Evolutionary conservation across 2,888 invertebrate species (phyloP), one percentile per base, ranked within the genome.

Genomic region (Ochropleura plecta): DNA sequence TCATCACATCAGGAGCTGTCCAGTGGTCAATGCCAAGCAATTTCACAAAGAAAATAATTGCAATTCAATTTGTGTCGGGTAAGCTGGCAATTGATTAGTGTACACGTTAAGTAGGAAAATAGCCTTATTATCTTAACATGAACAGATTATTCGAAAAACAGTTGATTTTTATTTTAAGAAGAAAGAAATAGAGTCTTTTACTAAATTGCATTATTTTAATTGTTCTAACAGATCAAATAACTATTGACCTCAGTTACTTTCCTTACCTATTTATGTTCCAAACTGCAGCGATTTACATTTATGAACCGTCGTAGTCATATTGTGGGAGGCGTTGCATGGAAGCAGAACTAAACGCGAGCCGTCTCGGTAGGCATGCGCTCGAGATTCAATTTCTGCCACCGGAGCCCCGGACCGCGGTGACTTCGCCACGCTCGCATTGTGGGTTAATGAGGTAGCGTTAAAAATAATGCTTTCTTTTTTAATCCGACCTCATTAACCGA

Each of bases 361-460:
- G 82, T 87, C 79, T 87, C 88, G 84, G 85, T 73, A 88, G 91
- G 94, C 95, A 95, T 96, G 95, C 94, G 87, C 89, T 88, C 86
- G 88, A 91, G 91, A 92, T 96, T 95, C 91, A 92, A 93, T 95
- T 96, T 93, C 95, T 93, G 94, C 93, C 90, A 94, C 92, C 91
- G 92, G 92, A 93, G 89, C 87, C 89, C 77, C 76, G 72, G 81
- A 51, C 78, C 70, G 88, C 88, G 64, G 76, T 68, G 73, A 76
- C 86, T 91, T 88, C 90, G 90, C 90, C 91, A 91, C 89, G 91
- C 90, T 85, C 73, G 82, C 82, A 84, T 85, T 88, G 85, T 87
- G 74, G 83, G 84, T 88, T 90, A 90, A 90, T 90, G 88, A 90
- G 87, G 86, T 87, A 81, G 84, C 82, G 81, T 88, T 88, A 86